Evolutionary conservation across 2,113 vertebrate genomes (phyloP).

Genomic region (Mesoclemmys tuberculata): DNA sequence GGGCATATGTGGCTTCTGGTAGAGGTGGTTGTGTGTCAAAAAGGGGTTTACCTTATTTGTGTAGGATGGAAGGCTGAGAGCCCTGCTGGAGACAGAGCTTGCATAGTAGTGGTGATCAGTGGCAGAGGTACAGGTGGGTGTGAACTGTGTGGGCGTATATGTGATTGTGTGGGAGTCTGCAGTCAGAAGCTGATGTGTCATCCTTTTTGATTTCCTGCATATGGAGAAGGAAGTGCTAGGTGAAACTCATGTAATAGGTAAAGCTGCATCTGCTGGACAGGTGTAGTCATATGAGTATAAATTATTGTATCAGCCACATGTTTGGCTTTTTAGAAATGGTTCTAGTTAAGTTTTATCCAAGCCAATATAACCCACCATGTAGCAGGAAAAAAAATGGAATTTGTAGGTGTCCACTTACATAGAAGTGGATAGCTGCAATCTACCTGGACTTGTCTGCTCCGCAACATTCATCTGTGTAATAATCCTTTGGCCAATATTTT

Average conservation of each 20-base stretch:
- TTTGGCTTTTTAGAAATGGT: not conserved
- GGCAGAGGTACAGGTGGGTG: rapidly evolving
- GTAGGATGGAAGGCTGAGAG: not conserved
- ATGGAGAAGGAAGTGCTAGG: not conserved
- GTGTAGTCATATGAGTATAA: not conserved
- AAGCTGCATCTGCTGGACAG: not conserved
- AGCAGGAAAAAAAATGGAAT: not conserved
- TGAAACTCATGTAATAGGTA: not conserved
- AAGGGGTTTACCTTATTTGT: not conserved
- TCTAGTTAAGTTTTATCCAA: not conserved
- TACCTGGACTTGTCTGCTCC: not conserved
- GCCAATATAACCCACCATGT: too few relatives aligned
- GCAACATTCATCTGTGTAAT: not conserved
- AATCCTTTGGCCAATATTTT: constrained; percentile 12
- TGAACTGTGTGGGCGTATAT: not conserved
- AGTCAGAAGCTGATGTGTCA: rapidly evolving
- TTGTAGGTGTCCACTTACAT: not conserved
- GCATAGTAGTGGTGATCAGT: not conserved
- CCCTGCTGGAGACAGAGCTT: not conserved
- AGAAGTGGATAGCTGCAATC: not conserved
- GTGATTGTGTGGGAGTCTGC: not conserved
- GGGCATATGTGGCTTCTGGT: not conserved
- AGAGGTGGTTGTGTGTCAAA: not conserved
- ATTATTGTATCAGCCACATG: not conserved
- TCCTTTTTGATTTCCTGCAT: not conserved